Evolutionary conservation across 2,888 invertebrate species (phyloP), one percentile per base, ranked within the genome.

Genomic region (Thecocarcelia acutangulata): DNA sequence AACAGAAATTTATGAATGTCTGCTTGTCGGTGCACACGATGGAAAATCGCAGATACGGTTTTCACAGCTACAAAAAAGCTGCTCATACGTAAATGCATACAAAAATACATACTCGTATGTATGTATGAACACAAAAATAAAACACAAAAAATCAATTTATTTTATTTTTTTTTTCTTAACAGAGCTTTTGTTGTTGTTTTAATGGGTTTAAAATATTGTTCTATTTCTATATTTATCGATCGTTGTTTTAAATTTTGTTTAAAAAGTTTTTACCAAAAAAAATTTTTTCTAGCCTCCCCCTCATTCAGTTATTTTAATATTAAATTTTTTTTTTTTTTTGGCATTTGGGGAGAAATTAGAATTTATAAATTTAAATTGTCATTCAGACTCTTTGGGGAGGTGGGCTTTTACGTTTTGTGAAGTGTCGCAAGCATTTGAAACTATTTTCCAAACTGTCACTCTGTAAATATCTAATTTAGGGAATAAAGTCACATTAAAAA

Each of bases 91-190:
- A 42, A 42, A 50, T 15, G 1, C 33, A 1, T 33, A 3, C 33
- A 33, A 8, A 33, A 3, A 33, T 33, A 33, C 33, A 33, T 33
- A 8, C 33, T 6, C 9, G 8, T 33, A 8, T 9, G 9, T 33
- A 33, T 33, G 9, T 33, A 33, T 9, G 33, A 6, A 24, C 59
- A 11, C 13, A 50, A 42, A 52, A 17, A 68, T 17, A 19, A 12
- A 15, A 54, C 63, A 63, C 11, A 63, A 44, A 54, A 73, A 73
- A 73, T 63, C 54, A 54, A 73, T 73, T 73, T 73, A 28, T 54
- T 44, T 59, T 58, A 44, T 9, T 59, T 12, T 19, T 6, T 6
- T 19, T 54, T 64, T 74, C 54, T 44, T 48, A 11, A 24, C 37
- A 33, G 28, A n/a, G 12, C 33, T 63, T 40, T 48, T 73, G 72